Percentiles rank a stretch among this genome's conserved stretches.
Conservation (phyloP, 2,797 vertebrate species). For the Chaetophractus vellerosus region DNA sequence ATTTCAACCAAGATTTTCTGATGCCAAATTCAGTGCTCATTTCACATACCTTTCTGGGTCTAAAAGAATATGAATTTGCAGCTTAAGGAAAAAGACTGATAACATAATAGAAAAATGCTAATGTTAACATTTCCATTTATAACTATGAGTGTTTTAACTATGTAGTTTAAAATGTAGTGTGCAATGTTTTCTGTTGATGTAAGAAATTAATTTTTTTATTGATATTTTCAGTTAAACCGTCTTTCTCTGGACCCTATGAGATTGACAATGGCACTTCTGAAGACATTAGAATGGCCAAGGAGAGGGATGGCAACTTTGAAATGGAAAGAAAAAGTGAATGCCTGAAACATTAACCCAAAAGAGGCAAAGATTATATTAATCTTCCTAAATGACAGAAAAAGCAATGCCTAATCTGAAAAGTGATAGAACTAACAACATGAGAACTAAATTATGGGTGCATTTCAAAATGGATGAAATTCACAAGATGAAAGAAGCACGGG, state of each 20-base stretch:
- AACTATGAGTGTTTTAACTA: background rate
- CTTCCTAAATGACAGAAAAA: background rate
- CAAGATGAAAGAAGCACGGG: background rate
- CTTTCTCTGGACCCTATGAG: background rate
- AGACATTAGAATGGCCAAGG: background rate
- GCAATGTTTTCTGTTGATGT: fast-evolving
- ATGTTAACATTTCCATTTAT: too few relatives aligned
- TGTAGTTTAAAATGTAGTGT: too few relatives aligned
- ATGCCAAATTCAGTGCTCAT: too few relatives aligned
- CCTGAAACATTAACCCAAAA: fast-evolving
- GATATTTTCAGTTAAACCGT: background rate
- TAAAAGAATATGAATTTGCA: background rate
- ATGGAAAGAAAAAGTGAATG: background rate
- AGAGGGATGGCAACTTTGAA: background rate
- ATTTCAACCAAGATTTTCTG: background rate
- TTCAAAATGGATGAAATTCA: fast-evolving
- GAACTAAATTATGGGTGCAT: background rate
- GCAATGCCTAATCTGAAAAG: background rate
- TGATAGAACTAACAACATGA: fast-evolving
- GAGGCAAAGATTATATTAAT: fast-evolving
- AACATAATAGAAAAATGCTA: too few relatives aligned
- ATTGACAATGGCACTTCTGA: background rate
- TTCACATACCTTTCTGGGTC: fast-evolving
- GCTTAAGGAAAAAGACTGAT: background rate
- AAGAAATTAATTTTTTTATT: background rate